Conservation (phyloP, 1,140 invertebrate genomes). For the Rhagoletis zephyria region DNA sequence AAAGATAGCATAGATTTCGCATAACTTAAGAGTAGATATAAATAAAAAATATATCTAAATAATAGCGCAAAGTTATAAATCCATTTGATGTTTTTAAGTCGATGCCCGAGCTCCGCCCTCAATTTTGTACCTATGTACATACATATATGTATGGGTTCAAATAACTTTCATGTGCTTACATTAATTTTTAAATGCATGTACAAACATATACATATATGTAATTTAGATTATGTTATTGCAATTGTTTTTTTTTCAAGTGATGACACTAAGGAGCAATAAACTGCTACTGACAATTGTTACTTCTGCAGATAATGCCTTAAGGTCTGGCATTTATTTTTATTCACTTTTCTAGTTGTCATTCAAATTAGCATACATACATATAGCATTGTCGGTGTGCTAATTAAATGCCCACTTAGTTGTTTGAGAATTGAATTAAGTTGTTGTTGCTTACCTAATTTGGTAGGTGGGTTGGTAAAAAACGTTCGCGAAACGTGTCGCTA, state of each 20-base stretch:
- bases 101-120: no score
- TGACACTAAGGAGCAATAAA: slow-evolving; percentile 43
- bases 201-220: not conserved
- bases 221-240: not conserved
- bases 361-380: not conserved
- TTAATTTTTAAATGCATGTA: not conserved
- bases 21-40: no score
- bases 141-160: not conserved
- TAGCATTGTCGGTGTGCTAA: not conserved
- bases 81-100: no score
- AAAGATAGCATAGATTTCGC: no score
- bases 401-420: not conserved
- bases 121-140: no score
- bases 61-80: no score
- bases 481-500: slow-evolving; percentile 25
- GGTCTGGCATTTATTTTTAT: slow-evolving; percentile 17
- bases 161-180: not conserved
- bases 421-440: not conserved
- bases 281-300: slow-evolving; percentile 3
- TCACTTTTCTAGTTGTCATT: not conserved
- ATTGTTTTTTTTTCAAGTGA: not conserved
- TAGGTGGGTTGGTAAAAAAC: slow-evolving; percentile 13
- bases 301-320: slow-evolving; percentile 27
- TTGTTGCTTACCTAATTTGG: slow-evolving; percentile 20
- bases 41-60: no score